Evolutionary conservation across 2,888 invertebrate genomes (phyloP), one percentile per base, ranked within the genome.

Genomic region (Meliscaeva auricollis): DNA sequence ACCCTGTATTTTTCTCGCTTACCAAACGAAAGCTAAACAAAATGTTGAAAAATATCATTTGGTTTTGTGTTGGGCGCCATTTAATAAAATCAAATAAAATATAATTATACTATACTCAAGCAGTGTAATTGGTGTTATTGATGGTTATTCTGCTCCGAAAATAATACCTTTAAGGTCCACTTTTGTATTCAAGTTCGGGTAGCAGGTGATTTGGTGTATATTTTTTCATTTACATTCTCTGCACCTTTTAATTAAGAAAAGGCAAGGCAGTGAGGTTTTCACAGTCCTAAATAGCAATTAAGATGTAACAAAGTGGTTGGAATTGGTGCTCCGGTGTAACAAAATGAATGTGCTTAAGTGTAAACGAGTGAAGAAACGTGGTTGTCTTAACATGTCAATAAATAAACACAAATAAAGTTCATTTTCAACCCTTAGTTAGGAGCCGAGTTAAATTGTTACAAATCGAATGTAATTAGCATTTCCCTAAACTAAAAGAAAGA

Each of bases 381-480:
- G 13, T 72, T 46, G 38, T 38, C 38, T 38, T 38, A 38, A 38
- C 38, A 38, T 38, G 58, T 38, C 56, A 56, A 35, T 35, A 56
- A 56, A 35, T 35, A 32, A 41, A 54, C 35, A 48, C 44, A 56
- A 41, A 38, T 44, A 13, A 66, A 48, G 41, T 38, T 26, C 6
- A 30, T 62, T 38, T 44, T 56, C 58, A 64, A 73, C 62, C 70
- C 64, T 66, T 48, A 50, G n/a, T 32, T 26, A 17, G 54, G 9
- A 26, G 17, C 20, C 13, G 26, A 30, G 30, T 13, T 3, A 44
- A 15, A 44, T 38, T 48, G n/a, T 72, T 32, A 32, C n/a, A 68
- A 82, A 73, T 77, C 82, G 72, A 82, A 73, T 60, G 72, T 41
- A 73, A 77, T 73, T 82, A 82, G 77, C 73, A 66, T 79, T 2